Evolutionary conservation across 1,140 invertebrate species (phyloP), one percentile per base, ranked within the genome.

Genomic region (Polypedilum pembai): DNA sequence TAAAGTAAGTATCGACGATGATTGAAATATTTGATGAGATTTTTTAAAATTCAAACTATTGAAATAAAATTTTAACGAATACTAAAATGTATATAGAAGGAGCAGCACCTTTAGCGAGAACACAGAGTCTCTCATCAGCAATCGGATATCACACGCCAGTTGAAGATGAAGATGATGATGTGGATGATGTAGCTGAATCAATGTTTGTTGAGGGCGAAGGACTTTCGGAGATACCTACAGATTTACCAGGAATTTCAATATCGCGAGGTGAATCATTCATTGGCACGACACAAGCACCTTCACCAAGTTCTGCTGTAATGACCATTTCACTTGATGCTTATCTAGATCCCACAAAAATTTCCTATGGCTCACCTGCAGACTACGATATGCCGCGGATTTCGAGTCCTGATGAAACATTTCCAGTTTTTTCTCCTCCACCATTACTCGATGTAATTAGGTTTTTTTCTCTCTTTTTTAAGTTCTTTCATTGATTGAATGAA

Each of bases 261-360:
- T 84, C 86, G 0, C 82, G 84, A 0, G 81, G 83, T 3, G 83
- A 83, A 8, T 87, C 86, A 1, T 79, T 85, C 21, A 73, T 80
- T 24, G 78, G 79, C 76, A 78, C 79, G 41, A 74, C 85, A 18
- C 85, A 88, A 77, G 85, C 89, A 0, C 91, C 91, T 0, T 93
- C 93, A 0, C 93, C 93, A 0, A 93, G 91, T 77, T 94, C 93
- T 1, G 93, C 93, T 0, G 86, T 92, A 1, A 88, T 92, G 84
- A 93, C 93, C 0, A 88, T 90, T 12, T 92, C 92, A 3, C 86
- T 94, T 3, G 93, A 95, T 74, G 92, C 90, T 3, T 96, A 94
- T 79, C 84, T 95, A 66, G 94, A 95, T 76, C 91, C 91, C 0
- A 86, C 88, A 5, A 84, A 90, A 24, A 89, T 92, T 75, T 92